These are phyloP conservation scores for Pachypanchax playfairii DNA, from an alignment of 2,113 vertebrate species.

Conservation along the genomic window DNA sequence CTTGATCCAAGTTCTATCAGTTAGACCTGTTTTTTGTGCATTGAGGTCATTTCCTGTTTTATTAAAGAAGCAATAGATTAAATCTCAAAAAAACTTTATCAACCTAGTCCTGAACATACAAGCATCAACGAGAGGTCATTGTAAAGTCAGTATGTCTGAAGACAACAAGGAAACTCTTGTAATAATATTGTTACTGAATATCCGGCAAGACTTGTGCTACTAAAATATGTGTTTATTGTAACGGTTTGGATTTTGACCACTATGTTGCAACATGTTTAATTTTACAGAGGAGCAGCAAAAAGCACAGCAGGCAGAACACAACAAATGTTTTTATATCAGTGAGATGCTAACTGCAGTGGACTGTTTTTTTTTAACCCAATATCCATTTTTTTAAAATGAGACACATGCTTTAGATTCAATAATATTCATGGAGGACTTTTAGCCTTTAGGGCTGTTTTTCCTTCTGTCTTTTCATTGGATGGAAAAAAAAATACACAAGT, in stretches of 20 bases:
- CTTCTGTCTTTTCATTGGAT: conserved; percentile 51
- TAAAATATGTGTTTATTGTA: background rate
- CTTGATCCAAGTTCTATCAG: too few relatives aligned
- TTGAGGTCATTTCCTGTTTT: too few relatives aligned
- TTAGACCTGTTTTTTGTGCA: too few relatives aligned
- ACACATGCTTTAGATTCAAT: conserved; percentile 55
- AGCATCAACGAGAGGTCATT: too few relatives aligned
- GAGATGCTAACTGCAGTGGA: background rate
- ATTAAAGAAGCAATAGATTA: too few relatives aligned
- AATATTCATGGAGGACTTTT: conserved; percentile 64
- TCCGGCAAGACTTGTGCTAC: too few relatives aligned
- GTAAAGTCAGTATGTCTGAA: too few relatives aligned
- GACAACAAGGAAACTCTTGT: too few relatives aligned
- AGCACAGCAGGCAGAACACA: background rate
- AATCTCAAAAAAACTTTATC: too few relatives aligned
- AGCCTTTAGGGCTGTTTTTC: conserved; percentile 55
- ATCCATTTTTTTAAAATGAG: conserved; percentile 39
- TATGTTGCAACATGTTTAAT: background rate
- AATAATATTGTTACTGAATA: too few relatives aligned
- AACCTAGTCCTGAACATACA: too few relatives aligned
- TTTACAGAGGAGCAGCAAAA: background rate
- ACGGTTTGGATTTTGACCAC: background rate
- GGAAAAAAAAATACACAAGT: conserved; percentile 74
- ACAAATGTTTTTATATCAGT: background rate
- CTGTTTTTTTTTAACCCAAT: background rate